These are phyloP conservation scores for Cricetomys ansorgei DNA, from an alignment of 2,113 vertebrate species.

Conservation along the genomic window DNA sequence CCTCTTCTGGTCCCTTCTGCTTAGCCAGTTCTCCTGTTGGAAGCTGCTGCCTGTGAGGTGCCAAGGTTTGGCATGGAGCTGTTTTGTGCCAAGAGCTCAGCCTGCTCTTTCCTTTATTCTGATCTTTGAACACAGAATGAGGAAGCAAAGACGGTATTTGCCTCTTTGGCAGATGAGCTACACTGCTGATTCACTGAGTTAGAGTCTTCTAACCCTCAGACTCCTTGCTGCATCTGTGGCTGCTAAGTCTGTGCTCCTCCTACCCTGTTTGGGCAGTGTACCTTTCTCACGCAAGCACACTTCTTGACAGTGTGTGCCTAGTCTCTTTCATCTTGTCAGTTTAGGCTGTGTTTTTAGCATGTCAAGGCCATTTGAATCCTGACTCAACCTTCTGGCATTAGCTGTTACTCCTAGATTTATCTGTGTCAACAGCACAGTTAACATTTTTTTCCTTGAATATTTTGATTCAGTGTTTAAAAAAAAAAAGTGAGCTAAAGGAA, in stretches of 20 bases:
- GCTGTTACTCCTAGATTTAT: constrained; percentile 36
- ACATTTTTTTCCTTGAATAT: constrained; percentile 37
- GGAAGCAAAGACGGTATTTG: neutral
- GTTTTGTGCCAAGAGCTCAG: neutral
- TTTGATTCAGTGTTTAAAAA: constrained; percentile 39
- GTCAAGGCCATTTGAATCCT: constrained; percentile 47
- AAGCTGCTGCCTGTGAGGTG: neutral
- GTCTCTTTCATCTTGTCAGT: constrained; percentile 45
- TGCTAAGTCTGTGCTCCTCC: neutral
- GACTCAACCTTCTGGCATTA: constrained; percentile 38
- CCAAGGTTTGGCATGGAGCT: neutral
- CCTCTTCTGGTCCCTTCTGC: neutral
- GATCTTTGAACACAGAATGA: neutral
- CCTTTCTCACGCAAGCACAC: neutral
- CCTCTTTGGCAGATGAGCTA: neutral
- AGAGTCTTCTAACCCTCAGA: neutral
- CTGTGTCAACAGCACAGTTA: constrained; percentile 54
- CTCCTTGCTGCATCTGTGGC: neutral
- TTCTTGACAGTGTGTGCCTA: neutral
- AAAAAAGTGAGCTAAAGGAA: neutral
- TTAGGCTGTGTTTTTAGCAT: neutral
- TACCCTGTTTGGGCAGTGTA: neutral
- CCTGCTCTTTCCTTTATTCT: neutral
- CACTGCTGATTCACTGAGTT: constrained; percentile 16
- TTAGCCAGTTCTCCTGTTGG: neutral